phyloP scores from a whole-genome alignment of 1,140 invertebrate genomes.

The Atta texana region DNA sequence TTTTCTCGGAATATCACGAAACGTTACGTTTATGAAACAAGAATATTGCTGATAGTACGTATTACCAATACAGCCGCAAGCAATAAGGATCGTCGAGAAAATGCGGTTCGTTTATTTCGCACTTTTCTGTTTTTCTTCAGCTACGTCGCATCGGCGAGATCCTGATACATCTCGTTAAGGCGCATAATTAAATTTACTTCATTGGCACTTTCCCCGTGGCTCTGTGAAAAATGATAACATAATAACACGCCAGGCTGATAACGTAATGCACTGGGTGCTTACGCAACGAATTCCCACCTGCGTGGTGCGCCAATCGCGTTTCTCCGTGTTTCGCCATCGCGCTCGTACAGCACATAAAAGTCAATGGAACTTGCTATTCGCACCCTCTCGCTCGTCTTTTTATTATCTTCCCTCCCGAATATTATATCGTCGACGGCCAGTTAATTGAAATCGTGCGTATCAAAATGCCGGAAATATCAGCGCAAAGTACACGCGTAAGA shows the following conservation, averaged over 20 bases:
- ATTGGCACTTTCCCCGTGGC: conserved; percentile 21
- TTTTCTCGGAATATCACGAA: background rate
- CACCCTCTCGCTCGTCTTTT: conserved; percentile 20
- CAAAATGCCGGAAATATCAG: conserved; percentile 40
- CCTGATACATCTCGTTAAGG: conserved; percentile 39
- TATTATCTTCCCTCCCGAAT: background rate
- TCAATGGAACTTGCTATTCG: conserved; percentile 40
- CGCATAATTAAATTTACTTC: conserved; percentile 60
- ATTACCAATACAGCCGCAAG: conserved; percentile 33
- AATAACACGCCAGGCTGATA: conserved; percentile 49
- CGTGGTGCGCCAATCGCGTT: conserved; percentile 57
- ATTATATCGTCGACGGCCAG: background rate
- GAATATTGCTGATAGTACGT: conserved; percentile 55
- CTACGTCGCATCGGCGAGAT: conserved; percentile 1
- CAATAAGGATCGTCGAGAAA: conserved; percentile 35
- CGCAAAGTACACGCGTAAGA: conserved; percentile 2
- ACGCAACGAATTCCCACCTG: conserved; percentile 40
- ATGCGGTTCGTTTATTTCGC: conserved; percentile 57
- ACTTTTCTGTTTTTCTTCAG: conserved; percentile 47
- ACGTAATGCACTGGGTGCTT: conserved; percentile 48
- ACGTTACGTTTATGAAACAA: conserved; percentile 11
- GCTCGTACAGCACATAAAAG: conserved; percentile 29
- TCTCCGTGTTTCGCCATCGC: conserved; percentile 48
- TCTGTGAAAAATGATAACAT: conserved; percentile 50
- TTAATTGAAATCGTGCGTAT: conserved; percentile 51